Evolutionary conservation across 2,113 vertebrate genomes (phyloP).

Genomic region (Collichthys lucidus): DNA sequence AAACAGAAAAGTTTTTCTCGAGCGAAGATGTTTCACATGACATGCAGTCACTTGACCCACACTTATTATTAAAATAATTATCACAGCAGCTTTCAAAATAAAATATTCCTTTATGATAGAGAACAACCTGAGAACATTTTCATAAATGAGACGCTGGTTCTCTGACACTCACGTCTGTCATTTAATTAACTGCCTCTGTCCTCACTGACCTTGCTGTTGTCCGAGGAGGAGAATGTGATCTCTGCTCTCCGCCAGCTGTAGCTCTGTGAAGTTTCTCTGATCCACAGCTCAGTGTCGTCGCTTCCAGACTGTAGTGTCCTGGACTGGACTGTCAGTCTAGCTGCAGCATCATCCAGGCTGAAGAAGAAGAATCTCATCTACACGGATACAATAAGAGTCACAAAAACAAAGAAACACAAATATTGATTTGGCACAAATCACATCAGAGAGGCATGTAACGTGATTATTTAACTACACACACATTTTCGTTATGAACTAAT

Average conservation of each 20-base stretch:
- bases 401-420: too few species aligned
- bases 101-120: neutral
- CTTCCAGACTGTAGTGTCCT: conserved; percentile 57
- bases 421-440: too few species aligned
- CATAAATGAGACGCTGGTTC: neutral
- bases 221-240: conserved; percentile 72
- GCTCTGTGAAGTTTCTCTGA: conserved; percentile 40
- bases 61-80: too few species aligned
- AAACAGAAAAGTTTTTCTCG: too few species aligned
- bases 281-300: conserved; percentile 73
- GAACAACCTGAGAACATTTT: neutral
- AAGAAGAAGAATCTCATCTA: conserved; percentile 83
- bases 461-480: too few species aligned
- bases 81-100: too few species aligned
- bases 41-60: too few species aligned
- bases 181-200: conserved; percentile 1
- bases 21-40: too few species aligned
- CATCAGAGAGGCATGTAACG: too few species aligned
- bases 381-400: neutral
- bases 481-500: too few species aligned
- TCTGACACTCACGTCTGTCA: neutral
- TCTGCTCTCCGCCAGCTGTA: conserved; percentile 81
- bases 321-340: conserved; percentile 56
- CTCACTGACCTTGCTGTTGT: conserved; percentile 77
- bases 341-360: conserved; percentile 52